Base-by-base conservation (phyloP, 2,797 vertebrate genomes). In the Xyrichtys novacula region DNA sequence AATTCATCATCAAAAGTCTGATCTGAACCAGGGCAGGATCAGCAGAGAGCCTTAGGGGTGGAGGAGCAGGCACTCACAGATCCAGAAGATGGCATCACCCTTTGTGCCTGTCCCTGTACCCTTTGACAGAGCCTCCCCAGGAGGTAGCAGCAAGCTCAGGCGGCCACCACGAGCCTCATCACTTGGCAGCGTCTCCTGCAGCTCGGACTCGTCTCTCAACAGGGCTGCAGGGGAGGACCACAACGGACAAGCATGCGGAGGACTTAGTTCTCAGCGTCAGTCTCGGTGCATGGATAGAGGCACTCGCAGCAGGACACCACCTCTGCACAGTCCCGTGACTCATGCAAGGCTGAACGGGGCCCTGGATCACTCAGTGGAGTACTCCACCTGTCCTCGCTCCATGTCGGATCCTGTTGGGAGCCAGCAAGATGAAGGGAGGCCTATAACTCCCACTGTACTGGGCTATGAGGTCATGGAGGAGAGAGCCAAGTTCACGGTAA, bases 391-490 rank as follows among this genome's bases (percentile, higher is more conserved):
- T 48, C 88, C 89, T 3, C 88, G 84, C 17, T 89, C 90, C 19
- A 42, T 67, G 16, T 90, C 87, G 0, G 87, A 87, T 52, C 87
- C 88, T 16, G 55, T 50, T 2, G 80, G 78, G 16, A 85, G 50
- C 52, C 89, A 81, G 49, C 78, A 80, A 43, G 63, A 6, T 0
- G 85, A 87, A 22, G 88, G 89, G 29, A 87, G 91, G 50, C 91
- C 91, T 0, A 83, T 90, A 60, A 91, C 91, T 14, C 91, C 91
- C 1, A 92, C 89, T 6, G 91, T 99, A 70, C 78, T 99, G 65
- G 97, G 98, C 17, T 98, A 99, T 68, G 97, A 99, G 71, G 97
- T 99, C 85, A 98, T 98, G 97, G 98, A 99, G 83, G 97, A 99
- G 89, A 95, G 97, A 69, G 96, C 97, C 46, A 99, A 99, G 90